Evolutionary conservation across 2,113 vertebrate genomes (phyloP).

Genomic region (Strix aluco): DNA sequence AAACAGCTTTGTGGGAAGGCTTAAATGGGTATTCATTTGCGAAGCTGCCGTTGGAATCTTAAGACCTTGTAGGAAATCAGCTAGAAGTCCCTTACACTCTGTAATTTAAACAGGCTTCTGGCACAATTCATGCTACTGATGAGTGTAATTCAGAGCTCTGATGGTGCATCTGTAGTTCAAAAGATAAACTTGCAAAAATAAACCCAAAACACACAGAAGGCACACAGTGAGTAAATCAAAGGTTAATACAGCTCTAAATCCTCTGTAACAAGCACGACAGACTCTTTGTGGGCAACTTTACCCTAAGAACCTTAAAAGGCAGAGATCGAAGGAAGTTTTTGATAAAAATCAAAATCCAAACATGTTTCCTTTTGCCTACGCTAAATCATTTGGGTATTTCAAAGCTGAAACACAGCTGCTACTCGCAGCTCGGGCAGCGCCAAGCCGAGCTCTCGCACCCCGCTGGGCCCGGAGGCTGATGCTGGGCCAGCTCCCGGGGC

Average conservation of each 20-base stretch:
- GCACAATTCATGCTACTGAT: background rate
- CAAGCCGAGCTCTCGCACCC: background rate
- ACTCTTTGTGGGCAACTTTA: slow-evolving; percentile 6
- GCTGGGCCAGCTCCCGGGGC: background rate
- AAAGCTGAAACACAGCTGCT: background rate
- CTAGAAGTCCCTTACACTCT: background rate
- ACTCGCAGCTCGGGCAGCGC: fast-evolving
- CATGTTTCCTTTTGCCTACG: background rate
- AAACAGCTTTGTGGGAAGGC: background rate
- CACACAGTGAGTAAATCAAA: background rate
- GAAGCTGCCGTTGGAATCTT: background rate
- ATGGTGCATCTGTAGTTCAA: background rate
- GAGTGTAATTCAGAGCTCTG: background rate
- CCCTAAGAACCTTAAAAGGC: slow-evolving; percentile 27
- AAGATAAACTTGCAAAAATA: slow-evolving; percentile 27
- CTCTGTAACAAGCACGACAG: background rate
- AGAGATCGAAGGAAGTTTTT: background rate
- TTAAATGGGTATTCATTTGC: background rate
- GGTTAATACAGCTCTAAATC: slow-evolving; percentile 30
- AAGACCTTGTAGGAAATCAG: slow-evolving; percentile 22
- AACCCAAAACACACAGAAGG: slow-evolving; percentile 18
- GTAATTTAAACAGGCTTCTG: background rate
- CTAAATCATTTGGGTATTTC: background rate
- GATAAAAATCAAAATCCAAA: slow-evolving; percentile 18
- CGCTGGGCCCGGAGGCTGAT: too few relatives aligned